Conservation (phyloP, 2,888 invertebrate species). For the Philhelius pedissequus region DNA sequence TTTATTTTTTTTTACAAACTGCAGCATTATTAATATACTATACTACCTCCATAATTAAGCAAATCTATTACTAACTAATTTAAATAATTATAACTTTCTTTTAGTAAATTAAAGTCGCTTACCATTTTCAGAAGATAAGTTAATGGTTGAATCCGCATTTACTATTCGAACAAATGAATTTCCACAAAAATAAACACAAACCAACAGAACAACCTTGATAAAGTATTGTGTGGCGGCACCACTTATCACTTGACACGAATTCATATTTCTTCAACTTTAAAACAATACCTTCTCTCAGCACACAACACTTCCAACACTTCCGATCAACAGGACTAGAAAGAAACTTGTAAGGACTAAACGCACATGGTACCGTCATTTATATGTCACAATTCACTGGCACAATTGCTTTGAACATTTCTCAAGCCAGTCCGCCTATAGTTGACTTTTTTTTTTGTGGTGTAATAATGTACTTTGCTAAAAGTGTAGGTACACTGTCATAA, state of each 20-base stretch:
- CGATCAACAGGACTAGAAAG: slow-evolving; percentile 1
- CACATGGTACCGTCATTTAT: slow-evolving; percentile 39
- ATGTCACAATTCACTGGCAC: slow-evolving; percentile 28
- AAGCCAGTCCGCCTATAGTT: slow-evolving; percentile 27
- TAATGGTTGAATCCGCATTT: slow-evolving; percentile 49
- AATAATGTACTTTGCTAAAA: slow-evolving; percentile 19
- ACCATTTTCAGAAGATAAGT: slow-evolving; percentile 43
- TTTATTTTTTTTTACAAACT: no score
- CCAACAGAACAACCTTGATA: slow-evolving; percentile 34
- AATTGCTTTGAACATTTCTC: slow-evolving; percentile 51
- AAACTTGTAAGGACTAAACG: slow-evolving; percentile 40
- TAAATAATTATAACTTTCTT: not conserved
- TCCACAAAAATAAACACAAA: slow-evolving; percentile 27
- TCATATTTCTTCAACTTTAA: slow-evolving; percentile 11
- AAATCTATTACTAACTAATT: no score
- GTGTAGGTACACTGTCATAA: slow-evolving; percentile 41
- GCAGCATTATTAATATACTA: no score
- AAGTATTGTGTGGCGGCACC: slow-evolving; percentile 55
- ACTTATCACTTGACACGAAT: slow-evolving; percentile 58
- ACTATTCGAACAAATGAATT: slow-evolving; percentile 1
- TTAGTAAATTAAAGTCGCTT: not conserved
- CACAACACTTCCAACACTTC: not conserved
- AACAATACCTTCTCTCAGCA: no score
- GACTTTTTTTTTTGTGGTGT: not conserved
- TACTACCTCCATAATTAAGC: no score